Percentiles rank a stretch among this genome's conserved stretches.
Evolutionary conservation across 2,113 vertebrate species (phyloP).

Genomic region (Potamarius usumacintae): DNA sequence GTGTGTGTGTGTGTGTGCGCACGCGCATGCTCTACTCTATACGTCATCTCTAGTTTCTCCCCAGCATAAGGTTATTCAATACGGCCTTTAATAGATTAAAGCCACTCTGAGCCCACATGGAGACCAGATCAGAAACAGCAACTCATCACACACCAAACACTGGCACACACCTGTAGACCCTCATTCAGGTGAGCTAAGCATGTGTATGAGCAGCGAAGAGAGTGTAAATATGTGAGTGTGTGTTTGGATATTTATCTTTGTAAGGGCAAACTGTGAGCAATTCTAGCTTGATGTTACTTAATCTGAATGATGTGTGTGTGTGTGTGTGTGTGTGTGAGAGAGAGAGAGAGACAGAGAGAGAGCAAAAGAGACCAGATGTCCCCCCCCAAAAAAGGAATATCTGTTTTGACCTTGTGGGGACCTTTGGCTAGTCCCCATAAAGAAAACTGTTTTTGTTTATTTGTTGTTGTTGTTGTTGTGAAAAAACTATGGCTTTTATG

Average conservation of each 20-base stretch:
- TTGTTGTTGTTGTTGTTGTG: not conserved
- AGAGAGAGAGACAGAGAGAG: not conserved
- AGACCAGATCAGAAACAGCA: slow-evolving; percentile 48
- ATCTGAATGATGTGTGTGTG: not conserved
- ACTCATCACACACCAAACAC: slow-evolving; percentile 15
- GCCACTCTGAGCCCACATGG: slow-evolving; percentile 60
- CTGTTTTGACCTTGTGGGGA: not conserved
- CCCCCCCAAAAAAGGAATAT: not conserved
- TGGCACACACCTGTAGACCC: slow-evolving; percentile 34
- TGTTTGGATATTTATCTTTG: not conserved
- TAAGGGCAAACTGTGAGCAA: slow-evolving; percentile 18
- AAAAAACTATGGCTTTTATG: not conserved
- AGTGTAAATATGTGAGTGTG: not conserved
- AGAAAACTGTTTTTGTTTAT: not conserved
- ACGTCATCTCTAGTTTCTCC: slow-evolving; percentile 70
- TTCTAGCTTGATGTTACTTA: slow-evolving; percentile 11
- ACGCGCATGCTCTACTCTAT: slow-evolving; percentile 52
- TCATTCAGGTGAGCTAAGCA: slow-evolving; percentile 34
- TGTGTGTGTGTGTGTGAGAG: not conserved
- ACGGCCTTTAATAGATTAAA: slow-evolving; percentile 61
- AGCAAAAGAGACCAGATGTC: not conserved
- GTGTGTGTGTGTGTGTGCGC: slow-evolving; percentile 33
- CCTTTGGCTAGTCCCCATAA: not conserved
- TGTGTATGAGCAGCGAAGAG: not conserved
- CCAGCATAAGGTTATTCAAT: slow-evolving; percentile 70